phyloP scores from a whole-genome alignment of 2,797 vertebrate species.

The Sylvilagus floridanus region DNA sequence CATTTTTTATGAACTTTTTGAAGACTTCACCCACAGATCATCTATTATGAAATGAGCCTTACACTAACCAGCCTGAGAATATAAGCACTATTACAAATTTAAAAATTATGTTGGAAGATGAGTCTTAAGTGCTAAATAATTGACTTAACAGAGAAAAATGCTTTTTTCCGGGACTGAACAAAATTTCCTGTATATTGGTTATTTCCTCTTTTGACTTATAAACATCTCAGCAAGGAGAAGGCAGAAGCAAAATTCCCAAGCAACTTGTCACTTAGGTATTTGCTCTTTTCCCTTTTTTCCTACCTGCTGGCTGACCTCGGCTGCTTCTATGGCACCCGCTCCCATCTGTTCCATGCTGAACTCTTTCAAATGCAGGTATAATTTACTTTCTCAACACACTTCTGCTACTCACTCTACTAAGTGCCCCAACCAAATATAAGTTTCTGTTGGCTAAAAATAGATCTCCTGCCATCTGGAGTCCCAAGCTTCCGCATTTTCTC shows the following conservation, averaged over 20 bases:
- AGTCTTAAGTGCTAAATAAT: constrained; percentile 42
- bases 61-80: background rate
- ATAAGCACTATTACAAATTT: background rate
- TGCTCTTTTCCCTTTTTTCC: background rate
- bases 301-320: constrained; percentile 58
- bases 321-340: constrained; percentile 59
- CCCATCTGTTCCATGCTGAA: constrained; percentile 70
- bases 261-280: constrained; percentile 31
- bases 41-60: background rate
- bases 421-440: constrained; percentile 75
- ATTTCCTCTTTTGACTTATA: constrained; percentile 10
- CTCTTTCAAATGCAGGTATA: constrained; percentile 73
- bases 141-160: background rate
- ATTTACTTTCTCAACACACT: constrained; percentile 75
- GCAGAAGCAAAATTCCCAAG: constrained; percentile 35
- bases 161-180: background rate
- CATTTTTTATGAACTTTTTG: too few species aligned
- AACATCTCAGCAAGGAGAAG: constrained; percentile 20
- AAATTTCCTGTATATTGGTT: background rate
- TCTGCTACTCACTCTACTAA: constrained; percentile 74
- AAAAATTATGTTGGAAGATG: background rate
- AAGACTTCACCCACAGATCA: background rate
- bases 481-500: constrained; percentile 77
- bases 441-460: constrained; percentile 79
- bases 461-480: constrained; percentile 80